Percentiles rank a stretch among this genome's conserved stretches.
Conservation (phyloP, 2,888 invertebrate genomes). For the Oligia latruncula region DNA sequence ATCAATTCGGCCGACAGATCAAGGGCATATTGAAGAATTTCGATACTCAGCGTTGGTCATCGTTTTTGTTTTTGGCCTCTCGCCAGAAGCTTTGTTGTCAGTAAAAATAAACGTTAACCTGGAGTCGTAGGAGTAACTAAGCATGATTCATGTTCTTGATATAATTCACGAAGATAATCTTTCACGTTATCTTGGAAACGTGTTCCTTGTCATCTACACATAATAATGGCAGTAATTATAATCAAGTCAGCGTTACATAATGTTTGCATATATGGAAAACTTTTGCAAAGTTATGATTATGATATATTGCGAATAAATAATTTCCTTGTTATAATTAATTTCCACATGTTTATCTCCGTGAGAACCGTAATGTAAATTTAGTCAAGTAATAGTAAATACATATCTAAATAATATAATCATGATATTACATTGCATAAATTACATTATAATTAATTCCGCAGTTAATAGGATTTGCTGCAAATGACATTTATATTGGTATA, state of each 20-base stretch:
- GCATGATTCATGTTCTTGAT: conserved; percentile 51
- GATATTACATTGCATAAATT: conserved; percentile 36
- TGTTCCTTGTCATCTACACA: conserved; percentile 4
- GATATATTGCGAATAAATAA: background rate
- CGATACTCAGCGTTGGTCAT: conserved; percentile 49
- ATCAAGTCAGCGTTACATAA: background rate
- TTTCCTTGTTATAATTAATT: conserved; percentile 10
- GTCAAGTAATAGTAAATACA: background rate
- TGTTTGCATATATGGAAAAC: background rate
- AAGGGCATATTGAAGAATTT: conserved; percentile 59
- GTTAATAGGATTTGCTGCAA: conserved; percentile 25
- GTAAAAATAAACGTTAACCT: conserved; percentile 56
- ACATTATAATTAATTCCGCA: conserved; percentile 38
- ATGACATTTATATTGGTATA: conserved; percentile 32
- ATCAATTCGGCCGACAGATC: conserved; percentile 62
- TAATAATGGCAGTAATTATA: conserved; percentile 16
- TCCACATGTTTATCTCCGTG: conserved; percentile 9
- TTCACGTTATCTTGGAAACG: conserved; percentile 20
- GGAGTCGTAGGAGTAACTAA: conserved; percentile 37
- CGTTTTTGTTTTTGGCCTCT: conserved; percentile 52
- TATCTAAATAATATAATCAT: background rate
- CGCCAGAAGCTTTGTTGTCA: conserved; percentile 45
- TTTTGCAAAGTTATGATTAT: background rate
- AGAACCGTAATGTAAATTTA: background rate
- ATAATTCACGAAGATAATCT: conserved; percentile 19